Evolutionary conservation across 2,113 vertebrate genomes (phyloP).

Genomic region (Lycocorax pyrrhopterus): DNA sequence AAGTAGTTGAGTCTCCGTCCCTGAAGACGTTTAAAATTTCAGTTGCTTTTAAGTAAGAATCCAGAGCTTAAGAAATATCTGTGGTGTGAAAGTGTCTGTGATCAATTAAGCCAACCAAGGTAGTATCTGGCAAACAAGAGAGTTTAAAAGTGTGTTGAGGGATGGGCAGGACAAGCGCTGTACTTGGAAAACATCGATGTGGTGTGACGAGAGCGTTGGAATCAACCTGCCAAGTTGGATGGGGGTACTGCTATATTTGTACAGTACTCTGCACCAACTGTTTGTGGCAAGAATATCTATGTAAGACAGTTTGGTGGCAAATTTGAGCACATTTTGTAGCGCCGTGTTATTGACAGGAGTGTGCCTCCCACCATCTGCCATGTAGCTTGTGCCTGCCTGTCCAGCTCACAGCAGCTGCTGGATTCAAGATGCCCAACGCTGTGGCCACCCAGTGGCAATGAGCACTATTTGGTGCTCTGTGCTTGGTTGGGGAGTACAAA

Average conservation of each 20-base stretch:
- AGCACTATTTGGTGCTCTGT: neutral
- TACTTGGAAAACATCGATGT: neutral
- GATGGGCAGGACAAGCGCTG: neutral
- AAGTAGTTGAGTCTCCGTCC: neutral
- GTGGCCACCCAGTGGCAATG: neutral
- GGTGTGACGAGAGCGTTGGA: accelerated
- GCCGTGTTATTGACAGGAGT: neutral
- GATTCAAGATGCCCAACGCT: neutral
- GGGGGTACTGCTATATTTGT: neutral
- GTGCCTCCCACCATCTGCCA: neutral
- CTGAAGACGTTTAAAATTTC: neutral
- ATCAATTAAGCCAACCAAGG: neutral
- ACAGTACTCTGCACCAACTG: neutral
- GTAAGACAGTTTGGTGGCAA: neutral
- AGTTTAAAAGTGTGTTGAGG: neutral
- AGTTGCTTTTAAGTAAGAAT: neutral
- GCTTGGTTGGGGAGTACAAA: neutral
- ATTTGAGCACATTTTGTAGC: neutral
- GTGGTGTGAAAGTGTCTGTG: neutral
- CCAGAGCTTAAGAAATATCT: neutral
- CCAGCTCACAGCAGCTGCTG: neutral
- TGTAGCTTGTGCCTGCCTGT: neutral
- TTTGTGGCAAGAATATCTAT: neutral
- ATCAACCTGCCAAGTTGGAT: neutral
- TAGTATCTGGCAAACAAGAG: neutral